Conservation (phyloP, 2,113 vertebrate species). For the Scalopus aquaticus region DNA sequence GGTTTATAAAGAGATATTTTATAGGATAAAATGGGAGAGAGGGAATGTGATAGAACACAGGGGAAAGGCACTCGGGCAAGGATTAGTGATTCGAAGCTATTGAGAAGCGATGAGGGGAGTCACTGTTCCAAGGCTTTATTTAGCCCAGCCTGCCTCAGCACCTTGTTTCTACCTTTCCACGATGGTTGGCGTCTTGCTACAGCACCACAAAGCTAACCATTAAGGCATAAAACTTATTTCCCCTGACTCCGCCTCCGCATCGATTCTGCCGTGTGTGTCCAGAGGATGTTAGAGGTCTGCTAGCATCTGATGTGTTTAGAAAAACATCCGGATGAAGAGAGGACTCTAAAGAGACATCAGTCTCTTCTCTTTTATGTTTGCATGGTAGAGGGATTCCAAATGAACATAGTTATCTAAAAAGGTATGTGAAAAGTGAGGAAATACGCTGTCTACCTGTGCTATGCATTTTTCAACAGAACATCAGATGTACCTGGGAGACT, state of each 20-base stretch:
- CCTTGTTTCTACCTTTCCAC: not conserved
- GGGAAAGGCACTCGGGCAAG: not conserved
- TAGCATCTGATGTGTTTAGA: not conserved
- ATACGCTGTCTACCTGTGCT: not conserved
- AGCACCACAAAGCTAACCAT: not conserved
- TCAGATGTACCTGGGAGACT: not conserved
- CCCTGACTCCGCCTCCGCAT: not conserved
- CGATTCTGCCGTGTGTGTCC: not conserved
- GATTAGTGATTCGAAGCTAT: not conserved
- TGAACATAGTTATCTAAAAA: not conserved
- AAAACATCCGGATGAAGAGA: not conserved
- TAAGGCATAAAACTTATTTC: not conserved
- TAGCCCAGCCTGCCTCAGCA: not conserved
- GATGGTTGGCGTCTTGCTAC: not conserved
- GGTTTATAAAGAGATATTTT: constrained; percentile 58
- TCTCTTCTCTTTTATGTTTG: not conserved
- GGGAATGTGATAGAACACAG: not conserved
- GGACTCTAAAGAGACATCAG: not conserved
- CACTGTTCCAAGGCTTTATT: not conserved
- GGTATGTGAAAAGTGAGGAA: not conserved
- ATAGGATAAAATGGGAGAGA: not conserved
- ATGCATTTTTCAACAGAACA: not conserved
- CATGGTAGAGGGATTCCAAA: not conserved
- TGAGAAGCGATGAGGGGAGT: not conserved
- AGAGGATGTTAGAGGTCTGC: not conserved